These are phyloP conservation scores for Gymnoscopelus braueri DNA, from an alignment of 2,797 vertebrate species.

Conservation along the genomic window DNA sequence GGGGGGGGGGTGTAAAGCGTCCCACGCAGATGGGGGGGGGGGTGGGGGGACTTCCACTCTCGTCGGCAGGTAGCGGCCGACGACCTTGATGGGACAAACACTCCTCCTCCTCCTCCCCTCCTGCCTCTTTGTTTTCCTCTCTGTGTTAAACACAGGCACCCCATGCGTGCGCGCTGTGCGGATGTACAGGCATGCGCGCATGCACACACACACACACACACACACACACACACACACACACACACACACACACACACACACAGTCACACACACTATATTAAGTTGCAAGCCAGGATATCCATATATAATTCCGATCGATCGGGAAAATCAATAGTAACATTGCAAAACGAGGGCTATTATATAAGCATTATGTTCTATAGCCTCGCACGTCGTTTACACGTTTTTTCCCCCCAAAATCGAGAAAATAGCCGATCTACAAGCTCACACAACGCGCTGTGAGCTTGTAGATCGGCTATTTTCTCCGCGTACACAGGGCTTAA, in stretches of 20 bases:
- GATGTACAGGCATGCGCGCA: background rate
- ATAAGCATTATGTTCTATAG: slow-evolving; percentile 42
- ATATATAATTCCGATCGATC: slow-evolving; percentile 42
- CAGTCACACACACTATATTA: slow-evolving; percentile 22
- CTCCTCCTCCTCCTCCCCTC: background rate
- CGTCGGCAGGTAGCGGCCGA: background rate
- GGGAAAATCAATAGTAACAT: slow-evolving; percentile 68
- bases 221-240: background rate
- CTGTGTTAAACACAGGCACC: background rate
- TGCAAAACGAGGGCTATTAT: background rate
- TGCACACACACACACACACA: background rate
- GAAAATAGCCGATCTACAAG: too few relatives aligned
- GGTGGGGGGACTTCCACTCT: slow-evolving; percentile 28
- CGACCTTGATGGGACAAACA: background rate
- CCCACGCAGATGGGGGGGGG: slow-evolving; percentile 47
- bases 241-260: slow-evolving; percentile 1
- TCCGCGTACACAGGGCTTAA: too few relatives aligned
- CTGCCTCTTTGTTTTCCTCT: background rate
- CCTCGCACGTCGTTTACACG: slow-evolving; percentile 31
- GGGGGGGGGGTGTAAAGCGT: slow-evolving; percentile 25
- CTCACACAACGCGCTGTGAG: too few relatives aligned
- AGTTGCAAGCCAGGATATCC: slow-evolving; percentile 20
- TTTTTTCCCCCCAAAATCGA: background rate
- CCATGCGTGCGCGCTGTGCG: background rate
- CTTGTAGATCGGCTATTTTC: too few relatives aligned